phyloP scores from a whole-genome alignment of 2,113 vertebrate genomes.

The Festucalex cinctus region DNA sequence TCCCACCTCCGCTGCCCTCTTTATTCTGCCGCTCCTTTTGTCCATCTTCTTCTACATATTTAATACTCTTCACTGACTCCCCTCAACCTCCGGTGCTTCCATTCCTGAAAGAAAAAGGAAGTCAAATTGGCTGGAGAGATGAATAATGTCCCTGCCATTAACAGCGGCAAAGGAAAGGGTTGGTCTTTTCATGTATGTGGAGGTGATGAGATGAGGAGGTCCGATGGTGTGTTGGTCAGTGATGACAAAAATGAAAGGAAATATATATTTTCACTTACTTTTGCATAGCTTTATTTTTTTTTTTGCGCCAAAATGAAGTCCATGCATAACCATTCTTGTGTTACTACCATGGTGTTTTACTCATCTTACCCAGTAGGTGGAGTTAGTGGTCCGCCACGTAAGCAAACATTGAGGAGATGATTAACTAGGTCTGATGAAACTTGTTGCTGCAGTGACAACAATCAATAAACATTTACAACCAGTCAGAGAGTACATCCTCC shows the following conservation, averaged over 20 bases:
- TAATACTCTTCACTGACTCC: conserved; percentile 73
- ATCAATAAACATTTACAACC: not conserved
- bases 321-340: not conserved
- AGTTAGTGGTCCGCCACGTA: conserved; percentile 59
- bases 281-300: conserved; percentile 6
- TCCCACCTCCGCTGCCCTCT: conserved; percentile 49
- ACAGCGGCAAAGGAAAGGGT: conserved; percentile 68
- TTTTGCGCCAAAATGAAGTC: conserved; percentile 29
- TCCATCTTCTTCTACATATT: conserved; percentile 75
- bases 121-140: conserved; percentile 77
- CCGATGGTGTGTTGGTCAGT: conserved; percentile 20
- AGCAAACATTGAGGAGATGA: not conserved
- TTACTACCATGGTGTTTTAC: not conserved
- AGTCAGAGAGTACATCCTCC: not conserved
- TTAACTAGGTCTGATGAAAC: conserved; percentile 30
- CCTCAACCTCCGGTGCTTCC: conserved; percentile 63
- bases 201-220: conserved; percentile 48
- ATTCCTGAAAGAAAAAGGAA: conserved; percentile 64
- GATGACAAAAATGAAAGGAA: not conserved
- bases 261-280: not conserved
- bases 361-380: conserved; percentile 66
- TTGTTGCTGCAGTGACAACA: conserved; percentile 1
- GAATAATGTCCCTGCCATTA: conserved; percentile 85
- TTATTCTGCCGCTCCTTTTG: conserved; percentile 57
- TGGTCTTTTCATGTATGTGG: conserved; percentile 76